Evolutionary conservation across 2,888 invertebrate genomes (phyloP), one percentile per base, ranked within the genome.

Genomic region (Agrenia bidenticulata): DNA sequence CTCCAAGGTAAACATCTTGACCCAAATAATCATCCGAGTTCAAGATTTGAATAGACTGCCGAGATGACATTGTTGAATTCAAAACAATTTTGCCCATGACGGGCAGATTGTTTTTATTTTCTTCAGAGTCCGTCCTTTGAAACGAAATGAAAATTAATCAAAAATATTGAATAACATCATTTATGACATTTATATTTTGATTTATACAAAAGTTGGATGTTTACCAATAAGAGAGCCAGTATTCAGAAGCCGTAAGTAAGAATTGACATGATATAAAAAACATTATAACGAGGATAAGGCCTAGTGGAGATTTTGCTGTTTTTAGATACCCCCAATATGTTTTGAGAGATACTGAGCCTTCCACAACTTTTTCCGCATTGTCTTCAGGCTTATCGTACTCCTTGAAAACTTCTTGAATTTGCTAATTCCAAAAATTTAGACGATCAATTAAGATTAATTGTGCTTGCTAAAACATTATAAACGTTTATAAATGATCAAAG

Each of bases 321-420:
- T 56, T 39, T 24, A 73, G 73, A 60, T 77, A 77, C 5, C 73
- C 69, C 68, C 68, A 70, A 59, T 92, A 92, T n/a, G 72, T 69
- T 41, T 60, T 66, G 5, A 63, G 42, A 1, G 66, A 64, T 1
- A 77, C 72, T 1, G 70, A 72, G 0, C 77, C 77, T 53, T 67
- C 69, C 0, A 68, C 63, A 64, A 73, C 72, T 62, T 63, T 63
- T 56, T 76, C 76, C 2, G 50, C 50, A 50, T 71, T 62, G 1
- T 67, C 70, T 51, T 70, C 67, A 1, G 70, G 73, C 13, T 65
- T 72, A 2, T 66, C 69, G 23, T 63, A 66, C n/a, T 67, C 66
- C 55, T 49, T 58, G 23, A 60, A 62, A 5, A 62, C 49, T 19
- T 69, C 65, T 9, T 50, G 32, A 9, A 39, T 61, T 37, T 42